Evolutionary conservation across 2,797 vertebrate genomes (phyloP).

Genomic region (Pseudochromis fuscus): DNA sequence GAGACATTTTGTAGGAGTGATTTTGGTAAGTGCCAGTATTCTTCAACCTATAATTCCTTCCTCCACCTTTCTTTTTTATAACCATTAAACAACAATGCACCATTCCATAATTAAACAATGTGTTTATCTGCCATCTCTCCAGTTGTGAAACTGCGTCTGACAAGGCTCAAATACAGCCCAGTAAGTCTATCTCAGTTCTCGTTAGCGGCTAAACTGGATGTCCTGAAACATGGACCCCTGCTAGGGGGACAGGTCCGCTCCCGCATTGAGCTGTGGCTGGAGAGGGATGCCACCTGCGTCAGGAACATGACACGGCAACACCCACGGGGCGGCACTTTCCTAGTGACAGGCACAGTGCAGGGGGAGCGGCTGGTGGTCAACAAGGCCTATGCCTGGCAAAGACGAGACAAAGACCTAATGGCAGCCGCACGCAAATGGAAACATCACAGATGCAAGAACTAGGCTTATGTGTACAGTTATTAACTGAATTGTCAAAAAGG

Average conservation of each 20-base stretch:
- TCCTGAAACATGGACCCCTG: slow-evolving; percentile 88
- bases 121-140: slow-evolving; percentile 41
- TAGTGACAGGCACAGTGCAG: slow-evolving; percentile 86
- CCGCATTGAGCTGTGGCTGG: slow-evolving; percentile 87
- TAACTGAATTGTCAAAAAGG: slow-evolving; percentile 16
- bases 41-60: not conserved
- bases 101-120: not conserved
- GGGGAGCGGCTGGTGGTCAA: slow-evolving; percentile 86
- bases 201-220: slow-evolving; percentile 85
- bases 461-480: slow-evolving; percentile 32
- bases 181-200: slow-evolving; percentile 84
- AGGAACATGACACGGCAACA: slow-evolving; percentile 87
- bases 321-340: slow-evolving; percentile 82
- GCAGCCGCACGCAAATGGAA: slow-evolving; percentile 87
- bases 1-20: slow-evolving; percentile 88
- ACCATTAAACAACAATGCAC: slow-evolving; percentile 6
- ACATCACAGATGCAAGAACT: slow-evolving; percentile 83
- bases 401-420: slow-evolving; percentile 85
- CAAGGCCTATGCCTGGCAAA: slow-evolving; percentile 88
- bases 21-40: slow-evolving; percentile 84
- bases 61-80: not conserved
- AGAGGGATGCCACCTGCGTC: slow-evolving; percentile 88
- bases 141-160: slow-evolving; percentile 89
- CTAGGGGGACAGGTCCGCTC: slow-evolving; percentile 82
- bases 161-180: slow-evolving; percentile 80